Conservation (phyloP, 1,140 invertebrate genomes). For the Pygmarrhopalites habei region DNA sequence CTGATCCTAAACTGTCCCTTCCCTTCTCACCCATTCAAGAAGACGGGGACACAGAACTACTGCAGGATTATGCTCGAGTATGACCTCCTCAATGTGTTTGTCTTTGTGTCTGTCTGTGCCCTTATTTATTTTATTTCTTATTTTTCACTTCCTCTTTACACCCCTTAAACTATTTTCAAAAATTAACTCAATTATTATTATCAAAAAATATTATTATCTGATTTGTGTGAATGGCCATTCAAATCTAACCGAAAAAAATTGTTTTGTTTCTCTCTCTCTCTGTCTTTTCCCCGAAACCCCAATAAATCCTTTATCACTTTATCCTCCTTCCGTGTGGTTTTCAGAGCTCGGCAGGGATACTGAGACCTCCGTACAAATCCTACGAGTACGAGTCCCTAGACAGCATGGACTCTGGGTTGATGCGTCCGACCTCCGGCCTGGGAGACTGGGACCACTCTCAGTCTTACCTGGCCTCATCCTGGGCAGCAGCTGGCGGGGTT, state of each 20-base stretch:
- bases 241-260: background rate
- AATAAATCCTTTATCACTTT: background rate
- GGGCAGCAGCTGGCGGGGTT: slow-evolving; percentile 42
- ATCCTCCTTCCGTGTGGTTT: too few species aligned
- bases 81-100: slow-evolving; percentile 39
- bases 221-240: background rate
- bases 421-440: slow-evolving; percentile 13
- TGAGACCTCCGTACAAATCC: slow-evolving; percentile 46
- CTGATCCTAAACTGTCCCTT: slow-evolving; percentile 49
- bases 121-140: slow-evolving; percentile 23
- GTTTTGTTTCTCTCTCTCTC: background rate
- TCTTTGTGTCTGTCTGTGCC: slow-evolving; percentile 40
- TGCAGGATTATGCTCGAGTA: slow-evolving; percentile 39
- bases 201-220: background rate
- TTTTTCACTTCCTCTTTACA: background rate
- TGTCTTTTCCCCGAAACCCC: background rate
- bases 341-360: slow-evolving; percentile 36
- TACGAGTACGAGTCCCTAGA: slow-evolving; percentile 50
- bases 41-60: slow-evolving; percentile 48
- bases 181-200: background rate
- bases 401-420: slow-evolving; percentile 41
- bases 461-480: slow-evolving; percentile 43
- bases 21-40: slow-evolving; percentile 53
- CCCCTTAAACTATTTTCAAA: background rate
- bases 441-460: slow-evolving; percentile 45